Evolutionary conservation across 2,113 vertebrate species (phyloP), one percentile per base, ranked within the genome.

Genomic region (Tylochromis polylepis): DNA sequence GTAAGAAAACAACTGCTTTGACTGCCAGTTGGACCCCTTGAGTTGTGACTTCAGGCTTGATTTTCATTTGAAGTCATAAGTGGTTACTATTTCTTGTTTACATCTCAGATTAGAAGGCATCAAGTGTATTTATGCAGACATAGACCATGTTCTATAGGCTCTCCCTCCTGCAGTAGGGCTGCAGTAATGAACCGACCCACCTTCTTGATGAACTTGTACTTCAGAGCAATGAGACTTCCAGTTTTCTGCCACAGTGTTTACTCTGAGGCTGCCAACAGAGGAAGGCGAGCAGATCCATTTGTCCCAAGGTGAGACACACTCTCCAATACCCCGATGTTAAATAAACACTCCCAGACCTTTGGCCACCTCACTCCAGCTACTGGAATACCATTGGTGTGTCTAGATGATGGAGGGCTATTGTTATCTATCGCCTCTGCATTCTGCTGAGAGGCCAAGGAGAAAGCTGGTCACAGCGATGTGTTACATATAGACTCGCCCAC

Each of bases 281-380:
- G 80, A 89, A 86, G 78, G 88, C 85, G 79, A 89, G 85, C 49
- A 90, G 87, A 91, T 94, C 91, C 88, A 94, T 95, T 94, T 94
- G 92, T 94, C 94, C 95, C 93, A 94, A 94, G 94, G 95, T 95
- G 94, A 94, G 91, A 87, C 85, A 83, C 85, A 78, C 85, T 92
- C 92, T 87, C 85, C 85, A 88, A 88, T 91, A 88, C 89, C 84
- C 81, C 77, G 14, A 83, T 91, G 92, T 95, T 95, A 95, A 95
- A 95, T 95, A 95, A 95, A 95, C 93, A 95, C 94, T 92, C 92
- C 87, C 90, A 93, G 95, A 93, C 92, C 94, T 94, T 93, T 95
- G 92, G 93, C 91, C 91, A 83, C 90, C 91, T 88, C 91, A 92
- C 88, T 93, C 87, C 79, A 92, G 92, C 93, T 91, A 93, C 91